Evolutionary conservation across 2,888 invertebrate genomes (phyloP), one percentile per base, ranked within the genome.

Genomic region (Argynnis bischoffii): DNA sequence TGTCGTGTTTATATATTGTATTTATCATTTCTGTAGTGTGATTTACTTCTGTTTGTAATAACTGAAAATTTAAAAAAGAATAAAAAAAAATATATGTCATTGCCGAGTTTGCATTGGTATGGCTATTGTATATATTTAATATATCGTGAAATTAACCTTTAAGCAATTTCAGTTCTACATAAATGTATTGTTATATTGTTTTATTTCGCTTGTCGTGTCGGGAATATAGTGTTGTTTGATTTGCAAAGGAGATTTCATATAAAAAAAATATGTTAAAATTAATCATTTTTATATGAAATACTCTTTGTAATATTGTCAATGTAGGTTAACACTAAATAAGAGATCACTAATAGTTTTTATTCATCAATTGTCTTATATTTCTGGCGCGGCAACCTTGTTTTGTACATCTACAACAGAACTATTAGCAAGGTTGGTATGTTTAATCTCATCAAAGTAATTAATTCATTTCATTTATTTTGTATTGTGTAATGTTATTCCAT

Each of bases 11-110:
- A 83, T 80, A 69, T 70, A 74, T 74, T 73, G 59, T 77, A 75
- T 75, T 73, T 74, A 74, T 85, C 84, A 85, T 85, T 87, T 88
- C 86, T 88, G 88, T 91, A 91, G 90, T 88, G 90, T 90, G 88
- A 81, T 48, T 59, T 59, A 59, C 84, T 88, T 90, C 87, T 86
- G 86, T 90, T 91, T 90, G 84, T 89, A 82, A 86, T 86, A 87
- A 86, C 82, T 84, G 84, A 89, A 90, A 89, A 88, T 78, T 75
- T 82, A 80, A 85, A 87, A 87, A 86, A 56, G 70, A 69, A 81
- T 69, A 81, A 75, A 72, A 80, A 80, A 86, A 89, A 89, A 87
- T 88, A 87, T 84, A 81, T 77, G 73, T 81, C 81, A 81, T 81
- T 81, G 79, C 84, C 83, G 82, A 83, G 82, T 81, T 83, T 85